phyloP scores from a whole-genome alignment of 2,797 vertebrate genomes.

The Epinephelus coioides region DNA sequence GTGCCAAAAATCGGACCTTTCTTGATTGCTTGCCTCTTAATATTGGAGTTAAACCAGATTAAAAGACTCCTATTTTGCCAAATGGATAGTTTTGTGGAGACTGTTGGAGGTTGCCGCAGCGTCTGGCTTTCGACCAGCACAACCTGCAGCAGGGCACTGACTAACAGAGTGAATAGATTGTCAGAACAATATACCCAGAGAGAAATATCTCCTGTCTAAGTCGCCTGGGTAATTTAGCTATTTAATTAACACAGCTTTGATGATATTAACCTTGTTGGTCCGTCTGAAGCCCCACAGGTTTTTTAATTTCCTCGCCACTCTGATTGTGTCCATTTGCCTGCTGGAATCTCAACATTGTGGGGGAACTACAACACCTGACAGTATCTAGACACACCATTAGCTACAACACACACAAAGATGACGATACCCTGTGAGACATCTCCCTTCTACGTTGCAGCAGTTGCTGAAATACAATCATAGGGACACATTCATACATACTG shows the following conservation, averaged over 20 bases:
- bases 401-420: conserved; percentile 19
- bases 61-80: background rate
- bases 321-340: conserved; percentile 44
- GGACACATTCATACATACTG: background rate
- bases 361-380: conserved; percentile 25
- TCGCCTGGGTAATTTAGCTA: conserved; percentile 35
- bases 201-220: conserved; percentile 35
- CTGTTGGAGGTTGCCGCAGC: conserved; percentile 2
- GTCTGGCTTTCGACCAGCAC: conserved; percentile 9
- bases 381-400: conserved; percentile 23
- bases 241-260: conserved; percentile 71
- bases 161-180: conserved; percentile 3
- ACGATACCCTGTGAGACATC: background rate
- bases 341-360: conserved; percentile 36
- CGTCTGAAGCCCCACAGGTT: conserved; percentile 46
- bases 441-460: background rate
- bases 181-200: conserved; percentile 27
- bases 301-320: conserved; percentile 57
- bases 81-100: conserved; percentile 8
- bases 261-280: conserved; percentile 63
- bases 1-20: conserved; percentile 37
- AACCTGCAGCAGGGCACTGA: conserved; percentile 2
- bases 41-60: background rate
- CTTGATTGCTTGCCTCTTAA: conserved; percentile 31
- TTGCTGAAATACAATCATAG: conserved; percentile 1